A percentile compares a stretch with the other conserved stretches of the same genome.
phyloP scores from a whole-genome alignment of 1,140 invertebrate genomes.

The Brachionus koreanus region DNA sequence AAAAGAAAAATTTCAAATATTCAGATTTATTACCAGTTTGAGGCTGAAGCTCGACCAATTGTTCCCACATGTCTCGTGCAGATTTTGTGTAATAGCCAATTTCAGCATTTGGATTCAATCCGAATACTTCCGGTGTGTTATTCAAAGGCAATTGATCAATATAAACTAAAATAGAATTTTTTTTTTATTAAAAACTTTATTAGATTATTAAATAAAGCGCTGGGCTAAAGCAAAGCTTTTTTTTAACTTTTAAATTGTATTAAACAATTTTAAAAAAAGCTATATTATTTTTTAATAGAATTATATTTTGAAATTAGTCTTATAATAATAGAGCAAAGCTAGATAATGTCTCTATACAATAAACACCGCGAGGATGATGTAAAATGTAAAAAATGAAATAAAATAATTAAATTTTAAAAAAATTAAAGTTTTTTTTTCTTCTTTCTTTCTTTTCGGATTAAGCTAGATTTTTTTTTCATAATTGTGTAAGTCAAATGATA shows the following conservation, averaged over 20 bases:
- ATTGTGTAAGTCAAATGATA: too few species aligned
- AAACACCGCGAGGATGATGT: too few species aligned
- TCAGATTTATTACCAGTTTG: conserved; percentile 66
- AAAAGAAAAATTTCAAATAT: background rate
- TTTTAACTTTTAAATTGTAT: background rate
- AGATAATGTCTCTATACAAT: too few species aligned
- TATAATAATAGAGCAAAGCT: too few species aligned
- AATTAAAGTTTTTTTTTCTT: too few species aligned
- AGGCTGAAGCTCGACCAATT: conserved; percentile 78
- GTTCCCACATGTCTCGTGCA: conserved; percentile 74
- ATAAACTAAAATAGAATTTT: conserved; percentile 48
- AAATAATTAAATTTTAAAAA: too few species aligned
- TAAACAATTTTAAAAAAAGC: background rate
- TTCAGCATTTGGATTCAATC: conserved; percentile 59
- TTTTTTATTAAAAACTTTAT: background rate
- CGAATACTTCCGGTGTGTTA: conserved; percentile 59
- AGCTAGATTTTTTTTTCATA: too few species aligned
- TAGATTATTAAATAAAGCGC: too few species aligned
- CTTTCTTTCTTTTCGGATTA: too few species aligned
- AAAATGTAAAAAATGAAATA: too few species aligned
- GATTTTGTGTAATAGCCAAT: conserved; percentile 70
- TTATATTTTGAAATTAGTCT: too few species aligned
- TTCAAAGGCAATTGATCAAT: conserved; percentile 56
- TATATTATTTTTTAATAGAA: background rate
- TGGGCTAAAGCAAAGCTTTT: too few species aligned